phyloP scores from a whole-genome alignment of 2,888 invertebrate genomes.

The Tachina grossa region DNA sequence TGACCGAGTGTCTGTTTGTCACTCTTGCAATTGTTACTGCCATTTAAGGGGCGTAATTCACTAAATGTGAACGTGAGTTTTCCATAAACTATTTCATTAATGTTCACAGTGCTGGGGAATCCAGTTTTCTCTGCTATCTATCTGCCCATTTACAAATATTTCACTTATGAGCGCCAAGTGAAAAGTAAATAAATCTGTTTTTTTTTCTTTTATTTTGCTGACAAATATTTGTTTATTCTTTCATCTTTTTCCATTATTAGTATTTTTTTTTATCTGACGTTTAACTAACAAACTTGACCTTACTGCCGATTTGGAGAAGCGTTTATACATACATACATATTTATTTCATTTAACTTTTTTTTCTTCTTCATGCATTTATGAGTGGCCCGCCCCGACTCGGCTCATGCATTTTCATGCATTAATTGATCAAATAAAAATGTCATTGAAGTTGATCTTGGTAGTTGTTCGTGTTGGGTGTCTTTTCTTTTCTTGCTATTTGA shows the following conservation, averaged over 20 bases:
- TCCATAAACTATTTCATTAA: constrained; percentile 32
- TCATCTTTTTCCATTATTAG: constrained; percentile 14
- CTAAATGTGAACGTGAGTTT: constrained; percentile 1
- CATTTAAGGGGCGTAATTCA: constrained; percentile 63
- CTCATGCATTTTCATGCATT: constrained; percentile 36
- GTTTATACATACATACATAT: constrained; percentile 32
- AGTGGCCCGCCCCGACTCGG: background rate
- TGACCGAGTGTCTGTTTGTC: background rate
- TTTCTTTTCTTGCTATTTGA: background rate
- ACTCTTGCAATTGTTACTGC: constrained; percentile 49
- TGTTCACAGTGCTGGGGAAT: background rate
- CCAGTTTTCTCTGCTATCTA: background rate
- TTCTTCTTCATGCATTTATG: background rate
- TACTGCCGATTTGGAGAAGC: constrained; percentile 49
- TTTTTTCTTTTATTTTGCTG: constrained; percentile 10
- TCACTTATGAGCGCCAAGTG: constrained; percentile 28
- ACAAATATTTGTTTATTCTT: constrained; percentile 13
- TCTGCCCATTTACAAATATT: constrained; percentile 25
- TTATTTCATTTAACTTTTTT: background rate
- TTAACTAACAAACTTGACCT: constrained; percentile 70
- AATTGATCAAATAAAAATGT: constrained; percentile 72
- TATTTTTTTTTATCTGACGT: constrained; percentile 44
- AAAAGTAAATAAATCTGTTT: constrained; percentile 61
- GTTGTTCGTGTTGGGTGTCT: constrained; percentile 52
- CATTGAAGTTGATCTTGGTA: constrained; percentile 62